Base-by-base conservation (phyloP, 2,888 invertebrate species). In the Tipula helvola region DNA sequence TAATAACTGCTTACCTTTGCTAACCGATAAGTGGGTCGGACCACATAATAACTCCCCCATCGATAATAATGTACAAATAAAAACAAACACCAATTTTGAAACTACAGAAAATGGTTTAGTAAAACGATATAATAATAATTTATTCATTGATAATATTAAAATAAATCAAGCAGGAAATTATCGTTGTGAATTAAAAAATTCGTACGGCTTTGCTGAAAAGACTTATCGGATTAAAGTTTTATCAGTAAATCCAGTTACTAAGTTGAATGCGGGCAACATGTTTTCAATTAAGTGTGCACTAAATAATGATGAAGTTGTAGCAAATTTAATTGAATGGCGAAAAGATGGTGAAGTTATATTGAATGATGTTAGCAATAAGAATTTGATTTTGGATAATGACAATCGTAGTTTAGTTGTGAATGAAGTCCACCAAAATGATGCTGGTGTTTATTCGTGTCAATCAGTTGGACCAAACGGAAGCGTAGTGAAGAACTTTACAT, bases 191-290 rank as follows among this genome's bases (percentile, higher is more conserved):
- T 57, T 86, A 39, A 7, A 36, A 7, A 86, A 86, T 52, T 5
- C n/a, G 0, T 3, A 57, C 10, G 86, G 86, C 5, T 36, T 10
- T 39, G 89, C 89, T 85, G 90, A 91, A n/a, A 91, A 91, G 1
- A 90, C 89, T 86, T 89, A 93, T 41, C 89, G 90, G 16, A 90
- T 93, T 39, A 92, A 92, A n/a, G 93, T 93, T 87, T 90, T 93
- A 2, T 12, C 83, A 42, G 57, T n/a, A 47, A 87, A 87, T 86
- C 5, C 42, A 8, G 13, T 12, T n/a, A 84, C 86, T 36, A 28
- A 39, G 41, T 16, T 52, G 39, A 47, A 44, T 39, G 83, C 86
- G 52, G 87, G 87, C 2, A 36, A 41, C 36, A 52, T 86, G 13
- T 89, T 91, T 0, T 88, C 86, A 0, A 89, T 93, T 13, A 90